Conservation (phyloP, 2,888 invertebrate species). For the Stenoptilia bipunctidactyla region DNA sequence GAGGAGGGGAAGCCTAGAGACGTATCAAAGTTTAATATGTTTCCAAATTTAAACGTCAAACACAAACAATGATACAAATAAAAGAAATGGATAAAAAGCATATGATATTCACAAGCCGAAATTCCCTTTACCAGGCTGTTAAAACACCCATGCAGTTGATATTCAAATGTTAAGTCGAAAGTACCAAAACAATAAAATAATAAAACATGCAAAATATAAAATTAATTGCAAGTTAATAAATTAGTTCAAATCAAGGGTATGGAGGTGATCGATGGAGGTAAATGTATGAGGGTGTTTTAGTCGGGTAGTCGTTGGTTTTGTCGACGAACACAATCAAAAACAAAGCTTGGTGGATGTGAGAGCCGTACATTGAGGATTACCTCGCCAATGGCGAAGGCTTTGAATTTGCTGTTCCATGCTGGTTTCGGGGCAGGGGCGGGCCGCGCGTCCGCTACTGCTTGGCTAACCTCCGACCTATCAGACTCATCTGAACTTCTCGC, state of each 20-base stretch:
- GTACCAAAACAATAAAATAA: constrained; percentile 36
- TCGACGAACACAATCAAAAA: constrained; percentile 69
- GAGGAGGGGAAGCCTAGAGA: constrained; percentile 74
- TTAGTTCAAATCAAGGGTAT: constrained; percentile 40
- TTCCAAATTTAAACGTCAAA: background rate
- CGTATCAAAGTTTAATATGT: constrained; percentile 7
- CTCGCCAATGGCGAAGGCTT: constrained; percentile 70
- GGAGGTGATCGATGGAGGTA: constrained; percentile 19
- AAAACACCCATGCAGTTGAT: constrained; percentile 57
- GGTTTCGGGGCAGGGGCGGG: constrained; percentile 50
- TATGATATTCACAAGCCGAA: constrained; percentile 58
- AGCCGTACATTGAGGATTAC: constrained; percentile 63
- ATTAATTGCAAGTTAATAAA: constrained; percentile 55
- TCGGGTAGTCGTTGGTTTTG: constrained; percentile 41
- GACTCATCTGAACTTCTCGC: constrained; percentile 50
- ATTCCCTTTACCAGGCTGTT: constrained; percentile 46
- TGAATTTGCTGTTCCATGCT: constrained; percentile 67
- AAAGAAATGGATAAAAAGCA: constrained; percentile 42
- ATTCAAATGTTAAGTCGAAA: constrained; percentile 24
- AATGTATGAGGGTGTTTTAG: constrained; percentile 38
- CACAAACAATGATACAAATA: background rate
- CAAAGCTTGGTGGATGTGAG: constrained; percentile 53
- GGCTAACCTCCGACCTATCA: constrained; percentile 46
- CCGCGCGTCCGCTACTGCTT: constrained; percentile 44
- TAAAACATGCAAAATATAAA: constrained; percentile 62